These are phyloP conservation scores for Hoplodrina ambigua DNA, from an alignment of 2,888 invertebrate species.

Conservation along the genomic window DNA sequence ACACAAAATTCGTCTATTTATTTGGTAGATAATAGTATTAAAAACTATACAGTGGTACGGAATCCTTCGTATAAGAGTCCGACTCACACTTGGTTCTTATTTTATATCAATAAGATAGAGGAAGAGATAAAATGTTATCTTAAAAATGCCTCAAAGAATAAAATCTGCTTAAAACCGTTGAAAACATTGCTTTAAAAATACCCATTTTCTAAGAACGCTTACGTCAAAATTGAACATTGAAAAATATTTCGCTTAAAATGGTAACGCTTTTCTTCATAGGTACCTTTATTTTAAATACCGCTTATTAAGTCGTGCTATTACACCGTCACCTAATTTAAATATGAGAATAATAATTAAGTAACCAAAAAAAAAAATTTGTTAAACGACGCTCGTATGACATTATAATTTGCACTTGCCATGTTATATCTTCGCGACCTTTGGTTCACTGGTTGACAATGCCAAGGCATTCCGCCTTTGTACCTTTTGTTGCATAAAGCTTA, in stretches of 20 bases:
- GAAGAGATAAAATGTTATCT: background rate
- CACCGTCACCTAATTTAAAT: conserved; percentile 17
- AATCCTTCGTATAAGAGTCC: no score
- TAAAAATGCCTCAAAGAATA: background rate
- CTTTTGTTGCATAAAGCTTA: no score
- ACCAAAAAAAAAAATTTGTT: no score
- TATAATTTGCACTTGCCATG: no score
- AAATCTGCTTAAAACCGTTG: conserved; percentile 3
- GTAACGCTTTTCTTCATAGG: conserved; percentile 52
- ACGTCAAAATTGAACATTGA: conserved; percentile 53
- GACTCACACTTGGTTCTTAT: background rate
- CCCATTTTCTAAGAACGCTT: conserved; percentile 35
- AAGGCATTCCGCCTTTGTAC: no score
- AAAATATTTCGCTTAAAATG: conserved; percentile 61
- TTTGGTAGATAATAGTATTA: no score
- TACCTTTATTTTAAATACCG: conserved; percentile 46
- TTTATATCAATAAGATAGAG: background rate
- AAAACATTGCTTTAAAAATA: conserved; percentile 24
- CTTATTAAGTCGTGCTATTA: conserved; percentile 30
- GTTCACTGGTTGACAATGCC: no score
- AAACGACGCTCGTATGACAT: no score
- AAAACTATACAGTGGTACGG: no score
- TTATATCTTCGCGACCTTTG: no score
- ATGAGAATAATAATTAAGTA: no score
- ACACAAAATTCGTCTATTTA: no score